These are phyloP conservation scores for Dorcus parallelipipedus DNA, from an alignment of 2,888 invertebrate genomes.

Conservation along the genomic window DNA sequence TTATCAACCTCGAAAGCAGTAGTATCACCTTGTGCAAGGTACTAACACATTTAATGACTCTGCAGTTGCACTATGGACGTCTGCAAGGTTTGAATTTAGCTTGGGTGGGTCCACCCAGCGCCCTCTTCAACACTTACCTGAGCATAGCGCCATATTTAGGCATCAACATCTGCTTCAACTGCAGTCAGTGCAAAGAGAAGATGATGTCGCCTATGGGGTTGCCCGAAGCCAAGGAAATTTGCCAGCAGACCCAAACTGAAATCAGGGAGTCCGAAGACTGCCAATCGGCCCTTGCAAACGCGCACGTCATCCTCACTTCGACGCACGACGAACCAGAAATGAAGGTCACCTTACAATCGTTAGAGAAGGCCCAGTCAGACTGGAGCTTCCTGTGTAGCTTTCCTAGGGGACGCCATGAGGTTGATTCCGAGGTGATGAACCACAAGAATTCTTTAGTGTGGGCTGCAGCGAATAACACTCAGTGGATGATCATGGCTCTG, in stretches of 20 bases:
- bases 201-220: slow-evolving; percentile 6
- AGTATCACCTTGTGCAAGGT: slow-evolving; percentile 1
- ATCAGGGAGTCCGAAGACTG: slow-evolving; percentile 5
- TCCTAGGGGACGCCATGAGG: slow-evolving; percentile 1
- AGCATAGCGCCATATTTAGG: slow-evolving; percentile 7
- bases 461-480: slow-evolving; percentile 6
- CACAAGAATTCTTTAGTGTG: slow-evolving; percentile 6
- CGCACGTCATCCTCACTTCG: slow-evolving; percentile 7
- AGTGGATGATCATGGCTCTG: slow-evolving; percentile 13
- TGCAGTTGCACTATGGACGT: slow-evolving; percentile 1
- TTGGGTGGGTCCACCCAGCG: slow-evolving; percentile 9
- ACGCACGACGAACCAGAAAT: not conserved
- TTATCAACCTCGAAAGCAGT: slow-evolving; percentile 1
- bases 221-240: slow-evolving; percentile 1
- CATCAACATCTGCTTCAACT: slow-evolving; percentile 11
- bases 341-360: not conserved
- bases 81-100: slow-evolving; percentile 9
- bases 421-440: not conserved
- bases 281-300: not conserved
- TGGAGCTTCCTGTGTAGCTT: slow-evolving; percentile 6
- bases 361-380: slow-evolving; percentile 1
- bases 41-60: slow-evolving; percentile 12
- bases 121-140: slow-evolving; percentile 12
- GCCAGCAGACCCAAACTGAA: slow-evolving; percentile 2
- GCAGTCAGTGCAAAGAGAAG: not conserved